A percentile compares a stretch with the other conserved stretches of the same genome.
Conservation (phyloP, 64 coral and sea anemone species). For the Montipora cactus region DNA sequence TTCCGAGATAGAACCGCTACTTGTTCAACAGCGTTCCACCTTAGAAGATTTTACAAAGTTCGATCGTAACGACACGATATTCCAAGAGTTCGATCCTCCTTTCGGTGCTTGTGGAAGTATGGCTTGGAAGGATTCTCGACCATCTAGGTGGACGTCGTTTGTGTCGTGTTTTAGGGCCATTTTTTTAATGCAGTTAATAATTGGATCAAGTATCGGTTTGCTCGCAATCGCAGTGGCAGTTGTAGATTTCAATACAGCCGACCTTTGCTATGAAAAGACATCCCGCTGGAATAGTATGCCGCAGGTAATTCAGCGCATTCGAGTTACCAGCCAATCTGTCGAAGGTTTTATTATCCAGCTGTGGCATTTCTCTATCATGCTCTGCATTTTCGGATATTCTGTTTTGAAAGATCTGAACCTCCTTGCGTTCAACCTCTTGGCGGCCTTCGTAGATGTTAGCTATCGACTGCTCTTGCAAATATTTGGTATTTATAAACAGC, state of each 20-base stretch:
- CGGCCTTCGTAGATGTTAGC: conserved; percentile 61
- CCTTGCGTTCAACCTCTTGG: conserved; percentile 76
- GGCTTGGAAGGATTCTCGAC: conserved; percentile 28
- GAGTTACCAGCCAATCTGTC: conserved; percentile 57
- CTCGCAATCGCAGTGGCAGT: conserved; percentile 55
- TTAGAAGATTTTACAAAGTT: conserved; percentile 49
- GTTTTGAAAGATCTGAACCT: conserved; percentile 81
- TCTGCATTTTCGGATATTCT: conserved; percentile 63
- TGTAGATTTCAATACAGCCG: conserved; percentile 73
- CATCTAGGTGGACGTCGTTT: background rate
- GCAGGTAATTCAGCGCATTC: conserved; percentile 55
- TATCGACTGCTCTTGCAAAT: conserved; percentile 80
- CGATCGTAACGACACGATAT: conserved; percentile 39
- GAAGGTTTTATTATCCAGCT: conserved; percentile 86
- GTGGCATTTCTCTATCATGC: conserved; percentile 77
- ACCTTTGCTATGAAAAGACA: conserved; percentile 72
- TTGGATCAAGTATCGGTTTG: conserved; percentile 53
- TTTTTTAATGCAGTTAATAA: conserved; percentile 62
- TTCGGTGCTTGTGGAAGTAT: background rate
- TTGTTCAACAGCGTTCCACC: background rate
- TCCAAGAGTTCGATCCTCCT: conserved; percentile 64
- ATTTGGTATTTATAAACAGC: conserved; percentile 79
- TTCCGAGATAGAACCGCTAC: background rate
- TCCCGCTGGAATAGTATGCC: conserved; percentile 68
- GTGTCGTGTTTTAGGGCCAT: conserved; percentile 67